Base-by-base conservation (phyloP, 2,888 invertebrate species). In the Biston betularia region DNA sequence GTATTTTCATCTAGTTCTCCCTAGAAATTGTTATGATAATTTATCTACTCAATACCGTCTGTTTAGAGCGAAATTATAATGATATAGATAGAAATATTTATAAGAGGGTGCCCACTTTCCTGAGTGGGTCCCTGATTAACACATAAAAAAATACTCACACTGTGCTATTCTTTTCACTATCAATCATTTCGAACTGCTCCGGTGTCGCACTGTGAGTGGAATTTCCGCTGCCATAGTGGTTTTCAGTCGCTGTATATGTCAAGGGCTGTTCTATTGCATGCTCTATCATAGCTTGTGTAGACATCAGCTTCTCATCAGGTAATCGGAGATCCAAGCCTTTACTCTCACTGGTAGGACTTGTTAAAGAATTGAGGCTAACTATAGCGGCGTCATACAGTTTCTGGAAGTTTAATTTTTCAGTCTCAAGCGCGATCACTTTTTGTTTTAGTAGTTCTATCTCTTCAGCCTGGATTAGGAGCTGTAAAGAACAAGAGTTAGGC, bases 111-210 rank as follows among this genome's bases (percentile, higher is more conserved):
- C 24, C 24, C n/a, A n/a, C n/a, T 24, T 24, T 24, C 24, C 24
- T 3, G 24, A n/a, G n/a, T n/a, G n/a, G n/a, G n/a, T n/a, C n/a
- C n/a, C n/a, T 24, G 1, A 24, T 24, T 24, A 3, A 24, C 24
- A 24, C 24, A 24, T 24, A 24, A 24, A 24, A 24, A 9, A 0
- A 0, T 50, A 88, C 89, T 88, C 76, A 93, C 93, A 84, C 81
- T 57, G 81, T 84, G 81, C 86, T 88, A 79, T 89, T 92, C 72
- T 92, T 94, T 63, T 94, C 94, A 76, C 87, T 94, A 59, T 95
- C 95, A 72, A 95, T 95, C 76, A 95, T 95, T 84, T 95, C 95
- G 84, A 95, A 95, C 78, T 95, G 94, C 74, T 95, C 95, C 0
- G 95, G 95, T 0, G 95, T 95, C 0, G 91, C 94, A 76, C 95